These are phyloP conservation scores for Parapristionchus giblindavisi DNA, from an alignment of 2,888 invertebrate species.

Conservation along the genomic window DNA sequence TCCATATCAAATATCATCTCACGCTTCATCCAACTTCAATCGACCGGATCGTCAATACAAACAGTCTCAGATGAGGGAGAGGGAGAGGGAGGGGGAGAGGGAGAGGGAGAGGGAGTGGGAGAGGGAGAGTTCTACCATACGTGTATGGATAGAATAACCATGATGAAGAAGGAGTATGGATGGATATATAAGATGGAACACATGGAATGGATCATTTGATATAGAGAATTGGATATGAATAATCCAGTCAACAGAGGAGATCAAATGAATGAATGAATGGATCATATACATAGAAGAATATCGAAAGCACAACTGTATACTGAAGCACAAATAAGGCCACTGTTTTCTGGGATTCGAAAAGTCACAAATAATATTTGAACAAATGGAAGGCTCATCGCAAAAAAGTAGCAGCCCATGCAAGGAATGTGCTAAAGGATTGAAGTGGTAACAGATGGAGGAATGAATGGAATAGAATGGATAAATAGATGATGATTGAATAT, in stretches of 20 bases:
- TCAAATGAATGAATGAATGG: constrained; percentile 16
- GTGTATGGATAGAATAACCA: constrained; percentile 12
- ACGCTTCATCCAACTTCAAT: too few species aligned
- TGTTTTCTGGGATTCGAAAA: too few species aligned
- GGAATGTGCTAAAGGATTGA: neutral
- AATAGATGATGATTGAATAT: too few species aligned
- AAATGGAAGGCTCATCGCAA: neutral
- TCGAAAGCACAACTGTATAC: too few species aligned
- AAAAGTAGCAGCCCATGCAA: too few species aligned
- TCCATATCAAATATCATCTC: too few species aligned
- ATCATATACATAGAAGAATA: neutral
- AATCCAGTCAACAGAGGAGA: neutral
- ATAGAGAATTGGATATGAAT: constrained; percentile 9
- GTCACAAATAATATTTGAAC: neutral
- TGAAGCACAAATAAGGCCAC: too few species aligned
- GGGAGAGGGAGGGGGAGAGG: constrained; percentile 4
- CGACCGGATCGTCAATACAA: neutral
- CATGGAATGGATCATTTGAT: too few species aligned
- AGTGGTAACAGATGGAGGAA: neutral
- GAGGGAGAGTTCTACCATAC: neutral
- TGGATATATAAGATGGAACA: too few species aligned
- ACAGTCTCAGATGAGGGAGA: constrained; percentile 6
- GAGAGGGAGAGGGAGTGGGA: neutral
- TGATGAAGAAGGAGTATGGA: too few species aligned
- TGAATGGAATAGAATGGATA: too few species aligned